Evolutionary conservation across 2,888 invertebrate species (phyloP).

Genomic region (Drosophila subquinaria): DNA sequence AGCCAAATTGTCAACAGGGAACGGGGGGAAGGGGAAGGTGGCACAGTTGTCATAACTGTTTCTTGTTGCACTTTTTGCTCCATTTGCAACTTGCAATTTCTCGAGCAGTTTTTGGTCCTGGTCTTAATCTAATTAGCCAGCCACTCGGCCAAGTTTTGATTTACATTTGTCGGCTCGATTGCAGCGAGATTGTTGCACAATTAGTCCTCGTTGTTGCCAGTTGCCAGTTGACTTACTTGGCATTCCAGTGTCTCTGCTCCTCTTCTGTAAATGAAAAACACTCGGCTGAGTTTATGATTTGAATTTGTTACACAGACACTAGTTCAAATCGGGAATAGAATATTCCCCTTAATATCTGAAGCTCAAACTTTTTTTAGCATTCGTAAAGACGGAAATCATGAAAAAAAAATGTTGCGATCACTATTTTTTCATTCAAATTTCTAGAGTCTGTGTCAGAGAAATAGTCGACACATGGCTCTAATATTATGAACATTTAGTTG

Average conservation of each 20-base stretch:
- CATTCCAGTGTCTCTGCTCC: background rate
- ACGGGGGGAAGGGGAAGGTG: background rate
- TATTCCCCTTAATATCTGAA: background rate
- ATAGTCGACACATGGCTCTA: no score
- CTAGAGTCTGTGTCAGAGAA: no score
- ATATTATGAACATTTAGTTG: no score
- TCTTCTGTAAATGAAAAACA: background rate
- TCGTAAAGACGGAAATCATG: no score
- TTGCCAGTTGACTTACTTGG: constrained; percentile 28
- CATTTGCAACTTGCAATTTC: constrained; percentile 8
- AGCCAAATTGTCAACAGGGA: constrained; percentile 65
- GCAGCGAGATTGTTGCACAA: constrained; percentile 45
- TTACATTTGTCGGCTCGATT: constrained; percentile 65
- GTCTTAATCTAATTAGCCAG: constrained; percentile 70
- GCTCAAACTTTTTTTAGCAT: no score
- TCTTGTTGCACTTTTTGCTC: constrained; percentile 17
- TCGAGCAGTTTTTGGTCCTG: constrained; percentile 28
- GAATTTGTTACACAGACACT: background rate
- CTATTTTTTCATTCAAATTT: no score
- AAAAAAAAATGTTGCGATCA: no score
- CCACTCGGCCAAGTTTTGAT: constrained; percentile 68
- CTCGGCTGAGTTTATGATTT: background rate
- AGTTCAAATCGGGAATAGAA: background rate
- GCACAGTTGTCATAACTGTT: constrained; percentile 17
- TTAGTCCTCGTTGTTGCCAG: constrained; percentile 29